These are phyloP conservation scores for Grallaria varia DNA, from an alignment of 2,113 vertebrate genomes.

Conservation along the genomic window DNA sequence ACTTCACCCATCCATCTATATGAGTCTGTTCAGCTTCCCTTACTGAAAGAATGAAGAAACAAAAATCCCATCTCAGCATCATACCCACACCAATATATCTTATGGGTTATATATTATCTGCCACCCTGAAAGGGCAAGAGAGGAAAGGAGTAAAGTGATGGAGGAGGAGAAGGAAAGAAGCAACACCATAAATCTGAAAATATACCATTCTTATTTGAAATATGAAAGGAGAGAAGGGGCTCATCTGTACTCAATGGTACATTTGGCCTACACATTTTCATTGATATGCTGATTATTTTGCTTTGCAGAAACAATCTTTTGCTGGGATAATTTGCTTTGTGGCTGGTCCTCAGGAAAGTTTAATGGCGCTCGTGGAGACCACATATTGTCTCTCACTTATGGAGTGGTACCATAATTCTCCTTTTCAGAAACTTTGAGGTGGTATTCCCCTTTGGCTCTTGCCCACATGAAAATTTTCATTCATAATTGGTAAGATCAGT, in stretches of 20 bases:
- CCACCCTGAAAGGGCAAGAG: neutral
- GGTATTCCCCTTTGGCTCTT: neutral
- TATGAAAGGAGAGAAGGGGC: neutral
- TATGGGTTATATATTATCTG: neutral
- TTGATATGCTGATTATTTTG: neutral
- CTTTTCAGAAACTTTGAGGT: neutral
- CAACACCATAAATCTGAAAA: neutral
- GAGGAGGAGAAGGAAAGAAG: neutral
- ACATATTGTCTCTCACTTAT: neutral
- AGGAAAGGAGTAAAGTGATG: neutral
- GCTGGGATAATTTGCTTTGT: neutral
- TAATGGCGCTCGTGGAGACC: neutral
- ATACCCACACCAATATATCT: neutral
- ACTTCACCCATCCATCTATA: constrained; percentile 35
- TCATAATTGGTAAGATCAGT: neutral
- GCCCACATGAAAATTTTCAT: neutral
- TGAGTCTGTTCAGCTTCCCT: neutral
- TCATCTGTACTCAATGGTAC: neutral
- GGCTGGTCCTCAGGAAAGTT: neutral
- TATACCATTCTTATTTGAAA: neutral
- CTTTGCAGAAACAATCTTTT: neutral
- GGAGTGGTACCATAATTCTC: neutral
- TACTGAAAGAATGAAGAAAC: constrained; percentile 9
- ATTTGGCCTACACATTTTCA: neutral
- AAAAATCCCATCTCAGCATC: constrained; percentile 21